phyloP scores from a whole-genome alignment of 2,888 invertebrate species.

The Lymantria monacha region DNA sequence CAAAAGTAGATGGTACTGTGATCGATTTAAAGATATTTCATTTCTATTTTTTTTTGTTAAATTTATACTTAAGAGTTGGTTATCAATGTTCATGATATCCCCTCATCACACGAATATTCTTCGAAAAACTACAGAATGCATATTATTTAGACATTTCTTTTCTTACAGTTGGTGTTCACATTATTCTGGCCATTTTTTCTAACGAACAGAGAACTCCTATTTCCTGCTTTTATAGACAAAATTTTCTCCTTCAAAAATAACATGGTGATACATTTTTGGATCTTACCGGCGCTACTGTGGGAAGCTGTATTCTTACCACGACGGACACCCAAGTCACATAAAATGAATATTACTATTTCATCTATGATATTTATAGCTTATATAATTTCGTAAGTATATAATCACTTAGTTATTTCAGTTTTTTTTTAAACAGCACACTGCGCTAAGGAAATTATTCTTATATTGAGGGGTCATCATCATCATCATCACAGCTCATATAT shows the following conservation, averaged over 20 bases:
- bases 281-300: constrained; percentile 44
- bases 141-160: too few species aligned
- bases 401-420: neutral
- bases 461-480: too few species aligned
- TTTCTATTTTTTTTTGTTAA: too few species aligned
- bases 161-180: constrained; percentile 48
- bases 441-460: too few species aligned
- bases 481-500: too few species aligned
- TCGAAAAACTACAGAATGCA: too few species aligned
- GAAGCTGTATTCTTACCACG: constrained; percentile 42
- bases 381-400: constrained; percentile 42
- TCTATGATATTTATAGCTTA: constrained; percentile 23
- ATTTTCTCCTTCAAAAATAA: constrained; percentile 45
- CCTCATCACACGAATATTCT: too few species aligned
- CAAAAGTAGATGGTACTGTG: too few species aligned
- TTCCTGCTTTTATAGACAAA: constrained; percentile 50
- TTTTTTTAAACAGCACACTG: too few species aligned
- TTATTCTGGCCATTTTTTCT: constrained; percentile 56
- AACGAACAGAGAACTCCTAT: constrained; percentile 44
- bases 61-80: too few species aligned
- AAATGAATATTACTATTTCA: constrained; percentile 21
- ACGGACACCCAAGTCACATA: constrained; percentile 31
- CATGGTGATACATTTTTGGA: constrained; percentile 44
- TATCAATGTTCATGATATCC: too few species aligned
- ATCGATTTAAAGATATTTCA: too few species aligned